Percentiles rank a stretch among this genome's conserved stretches.
Conservation (phyloP, 2,888 invertebrate species). For the Drosophila nigritarsus region DNA sequence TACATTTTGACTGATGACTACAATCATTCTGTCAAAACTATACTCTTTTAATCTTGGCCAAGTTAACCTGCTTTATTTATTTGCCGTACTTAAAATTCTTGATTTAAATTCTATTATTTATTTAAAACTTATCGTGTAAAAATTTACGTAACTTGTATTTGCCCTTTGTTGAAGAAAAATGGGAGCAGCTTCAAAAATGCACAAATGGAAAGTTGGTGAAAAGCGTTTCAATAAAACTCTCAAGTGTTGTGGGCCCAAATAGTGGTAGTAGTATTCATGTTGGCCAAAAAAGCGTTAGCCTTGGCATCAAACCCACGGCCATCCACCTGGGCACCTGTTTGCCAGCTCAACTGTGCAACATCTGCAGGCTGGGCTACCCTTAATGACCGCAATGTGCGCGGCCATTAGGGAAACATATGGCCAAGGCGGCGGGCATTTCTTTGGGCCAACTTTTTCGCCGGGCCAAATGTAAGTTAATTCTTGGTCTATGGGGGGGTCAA, state of each 20-base stretch:
- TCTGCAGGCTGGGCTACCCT: constrained; percentile 46
- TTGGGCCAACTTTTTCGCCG: constrained; percentile 64
- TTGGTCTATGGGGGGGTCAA: constrained; percentile 62
- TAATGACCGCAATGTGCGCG: constrained; percentile 78
- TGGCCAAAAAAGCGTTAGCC: constrained; percentile 17
- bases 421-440: constrained; percentile 44
- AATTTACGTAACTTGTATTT: neutral
- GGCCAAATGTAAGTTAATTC: constrained; percentile 72
- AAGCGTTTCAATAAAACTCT: constrained; percentile 29
- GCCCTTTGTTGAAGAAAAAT: neutral
- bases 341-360: constrained; percentile 38
- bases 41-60: neutral
- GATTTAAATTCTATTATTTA: neutral
- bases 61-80: neutral
- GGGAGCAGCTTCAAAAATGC: neutral
- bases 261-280: constrained; percentile 9
- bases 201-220: constrained; percentile 23
- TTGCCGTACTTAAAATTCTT: neutral
- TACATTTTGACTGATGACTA: neutral
- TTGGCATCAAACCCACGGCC: neutral
- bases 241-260: constrained; percentile 21
- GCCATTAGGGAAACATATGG: constrained; percentile 79
- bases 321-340: constrained; percentile 39
- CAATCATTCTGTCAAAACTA: neutral
- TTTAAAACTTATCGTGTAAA: neutral